Evolutionary conservation across 2,113 vertebrate species (phyloP).

Genomic region (Okapia johnstoni): DNA sequence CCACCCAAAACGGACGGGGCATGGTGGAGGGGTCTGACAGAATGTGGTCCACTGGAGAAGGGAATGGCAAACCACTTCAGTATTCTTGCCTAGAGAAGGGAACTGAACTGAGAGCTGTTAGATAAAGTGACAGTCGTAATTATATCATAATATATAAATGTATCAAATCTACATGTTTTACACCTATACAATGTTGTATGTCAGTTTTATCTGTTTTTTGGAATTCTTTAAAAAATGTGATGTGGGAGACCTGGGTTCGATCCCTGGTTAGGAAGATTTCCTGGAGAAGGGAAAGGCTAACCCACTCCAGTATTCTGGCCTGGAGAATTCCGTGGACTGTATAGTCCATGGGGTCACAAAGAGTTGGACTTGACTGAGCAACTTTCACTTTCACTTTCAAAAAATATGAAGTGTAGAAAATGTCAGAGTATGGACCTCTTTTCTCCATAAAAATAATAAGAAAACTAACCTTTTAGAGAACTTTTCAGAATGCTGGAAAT

Average conservation of each 20-base stretch:
- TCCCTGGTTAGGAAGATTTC: too few species aligned
- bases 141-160: too few species aligned
- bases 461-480: not conserved
- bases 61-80: too few species aligned
- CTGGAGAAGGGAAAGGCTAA: not conserved
- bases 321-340: not conserved
- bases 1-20: too few species aligned
- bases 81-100: too few species aligned
- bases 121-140: too few species aligned
- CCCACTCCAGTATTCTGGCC: not conserved
- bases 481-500: not conserved
- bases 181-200: not conserved
- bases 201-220: not conserved
- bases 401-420: not conserved
- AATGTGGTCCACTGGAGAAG: too few species aligned
- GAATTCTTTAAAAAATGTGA: not conserved
- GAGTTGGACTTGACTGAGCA: accelerated
- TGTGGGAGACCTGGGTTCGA: too few species aligned
- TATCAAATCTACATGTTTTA: not conserved
- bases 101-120: not conserved
- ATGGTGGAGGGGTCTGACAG: too few species aligned
- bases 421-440: not conserved
- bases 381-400: not conserved
- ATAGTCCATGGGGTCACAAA: not conserved
- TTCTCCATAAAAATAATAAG: not conserved